Base-by-base conservation (phyloP, 2,113 vertebrate genomes). In the Hippoglossus stenolepis region DNA sequence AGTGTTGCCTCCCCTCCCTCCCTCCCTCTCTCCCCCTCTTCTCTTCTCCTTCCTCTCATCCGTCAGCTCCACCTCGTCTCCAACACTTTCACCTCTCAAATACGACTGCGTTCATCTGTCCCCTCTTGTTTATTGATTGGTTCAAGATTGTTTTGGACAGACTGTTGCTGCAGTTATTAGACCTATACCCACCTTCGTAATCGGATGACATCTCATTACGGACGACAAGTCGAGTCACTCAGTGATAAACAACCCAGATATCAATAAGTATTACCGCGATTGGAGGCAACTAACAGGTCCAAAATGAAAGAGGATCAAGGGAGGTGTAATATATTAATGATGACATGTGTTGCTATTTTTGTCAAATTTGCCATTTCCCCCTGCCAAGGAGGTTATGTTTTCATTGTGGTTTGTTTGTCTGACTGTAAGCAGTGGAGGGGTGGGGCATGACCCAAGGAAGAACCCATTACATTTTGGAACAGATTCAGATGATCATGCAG, bases 151-250 rank as follows among this genome's bases (percentile, higher is more conserved):
- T 79, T 69, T 51, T n/a, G 45, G 5, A 72, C n/a, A 51, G 53
- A 56, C 58, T 15, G 26, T 53, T 60, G 47, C 38, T 6, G 24
- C 10, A 20, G 62, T 53, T 45, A 65, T 74, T 67, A 51, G 59
- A 7, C 40, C 47, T 7, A 7, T 31, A 10, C 12, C 23, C 53
- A 45, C 60, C 12, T 49, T 40, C n/a, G 43, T 72, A 68, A 77
- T 28, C 51, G 59, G 70, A 60, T 2, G 60, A 60, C 57, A 62
- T 71, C 47, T 82, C 63, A 73, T 80, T 70, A 61, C 20, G 61
- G 9, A 38, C 35, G 9, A 38, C 8, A 9, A 38, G 63, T 47
- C 45, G 12, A 57, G 35, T 53, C 58, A 49, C 62, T 28, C 31
- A 31, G 31, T 66, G 18, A 58, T 31, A 64, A 71, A 77, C 65